phyloP scores from a whole-genome alignment of 2,888 invertebrate genomes.

The Tachina fera region DNA sequence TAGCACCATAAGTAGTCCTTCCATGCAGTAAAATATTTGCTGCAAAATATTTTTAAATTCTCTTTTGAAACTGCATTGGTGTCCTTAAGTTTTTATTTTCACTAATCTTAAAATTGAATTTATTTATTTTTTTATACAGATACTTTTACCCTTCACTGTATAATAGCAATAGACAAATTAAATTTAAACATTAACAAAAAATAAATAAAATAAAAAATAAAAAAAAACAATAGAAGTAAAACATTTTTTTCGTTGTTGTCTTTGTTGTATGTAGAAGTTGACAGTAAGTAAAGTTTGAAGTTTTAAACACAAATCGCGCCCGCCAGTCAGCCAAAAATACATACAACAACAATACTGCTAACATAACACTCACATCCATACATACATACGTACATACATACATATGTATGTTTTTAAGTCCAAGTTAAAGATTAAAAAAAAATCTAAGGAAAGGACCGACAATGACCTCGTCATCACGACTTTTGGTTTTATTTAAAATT shows the following conservation, averaged over 20 bases:
- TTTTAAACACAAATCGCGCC: constrained; percentile 67
- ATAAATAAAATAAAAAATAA: constrained; percentile 43
- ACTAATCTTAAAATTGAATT: no score
- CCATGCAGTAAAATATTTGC: no score
- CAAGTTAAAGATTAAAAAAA: constrained; percentile 64
- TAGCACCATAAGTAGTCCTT: no score
- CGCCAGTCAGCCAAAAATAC: constrained; percentile 48
- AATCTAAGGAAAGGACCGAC: constrained; percentile 59
- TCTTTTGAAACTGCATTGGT: no score
- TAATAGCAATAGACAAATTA: constrained; percentile 44
- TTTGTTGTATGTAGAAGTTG: constrained; percentile 53
- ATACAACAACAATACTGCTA: constrained; percentile 31
- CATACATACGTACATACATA: no score
- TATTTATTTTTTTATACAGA: no score
- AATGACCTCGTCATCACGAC: constrained; percentile 72
- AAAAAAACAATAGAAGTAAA: constrained; percentile 42
- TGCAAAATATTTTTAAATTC: no score
- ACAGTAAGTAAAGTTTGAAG: constrained; percentile 58
- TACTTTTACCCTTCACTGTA: not conserved
- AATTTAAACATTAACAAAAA: constrained; percentile 52
- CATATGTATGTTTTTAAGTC: constrained; percentile 35
- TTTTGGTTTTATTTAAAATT: constrained; percentile 67
- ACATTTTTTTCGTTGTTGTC: constrained; percentile 45
- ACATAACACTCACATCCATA: not conserved
- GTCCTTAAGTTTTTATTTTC: no score